phyloP scores from a whole-genome alignment of 2,113 vertebrate species.

The Corvus hawaiiensis region DNA sequence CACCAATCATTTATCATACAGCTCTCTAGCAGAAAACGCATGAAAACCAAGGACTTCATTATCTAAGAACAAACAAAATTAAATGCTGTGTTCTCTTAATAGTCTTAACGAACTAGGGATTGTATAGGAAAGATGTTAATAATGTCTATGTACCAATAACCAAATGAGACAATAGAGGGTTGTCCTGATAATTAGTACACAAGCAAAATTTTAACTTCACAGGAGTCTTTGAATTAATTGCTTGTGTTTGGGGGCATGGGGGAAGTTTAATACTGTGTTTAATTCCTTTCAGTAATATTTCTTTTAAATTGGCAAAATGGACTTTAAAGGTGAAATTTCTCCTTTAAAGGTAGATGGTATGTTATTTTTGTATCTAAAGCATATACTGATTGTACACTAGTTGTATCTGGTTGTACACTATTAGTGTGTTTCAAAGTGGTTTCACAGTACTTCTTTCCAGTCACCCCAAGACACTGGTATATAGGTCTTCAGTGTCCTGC shows the following conservation, averaged over 20 bases:
- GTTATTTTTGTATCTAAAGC: neutral
- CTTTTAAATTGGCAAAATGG: neutral
- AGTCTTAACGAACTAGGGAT: neutral
- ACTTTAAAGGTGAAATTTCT: neutral
- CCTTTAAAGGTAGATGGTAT: neutral
- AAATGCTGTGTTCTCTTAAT: neutral
- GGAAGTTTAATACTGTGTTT: neutral
- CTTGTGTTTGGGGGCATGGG: neutral
- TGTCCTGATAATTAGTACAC: neutral
- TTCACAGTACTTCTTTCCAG: neutral
- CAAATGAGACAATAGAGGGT: neutral
- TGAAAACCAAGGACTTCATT: neutral
- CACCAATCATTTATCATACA: neutral
- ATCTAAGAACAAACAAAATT: neutral
- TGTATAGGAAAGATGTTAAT: neutral
- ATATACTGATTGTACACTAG: neutral
- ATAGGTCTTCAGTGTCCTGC: neutral
- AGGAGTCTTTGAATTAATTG: neutral
- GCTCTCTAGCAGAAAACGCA: neutral
- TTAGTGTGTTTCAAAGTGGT: neutral
- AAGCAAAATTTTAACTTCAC: neutral
- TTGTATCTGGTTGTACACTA: neutral
- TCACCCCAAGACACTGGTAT: neutral
- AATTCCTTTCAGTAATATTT: neutral
- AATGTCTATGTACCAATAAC: neutral